Evolutionary conservation across 1,140 invertebrate species (phyloP).

Genomic region (Lerema accius): DNA sequence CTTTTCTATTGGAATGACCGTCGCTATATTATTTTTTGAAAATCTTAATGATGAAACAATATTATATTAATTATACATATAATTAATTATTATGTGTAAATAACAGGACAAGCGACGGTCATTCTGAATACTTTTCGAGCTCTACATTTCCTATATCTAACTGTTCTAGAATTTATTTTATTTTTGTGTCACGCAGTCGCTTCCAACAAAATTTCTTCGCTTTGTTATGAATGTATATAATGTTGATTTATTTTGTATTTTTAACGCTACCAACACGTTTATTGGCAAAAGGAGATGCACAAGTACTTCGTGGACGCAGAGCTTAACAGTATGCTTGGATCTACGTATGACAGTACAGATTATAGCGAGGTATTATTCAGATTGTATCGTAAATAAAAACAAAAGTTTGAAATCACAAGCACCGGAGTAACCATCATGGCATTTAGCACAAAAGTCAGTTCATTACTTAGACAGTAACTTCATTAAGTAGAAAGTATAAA

Average conservation of each 20-base stretch:
- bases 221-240: conserved; percentile 37
- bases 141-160: neutral
- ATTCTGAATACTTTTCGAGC: neutral
- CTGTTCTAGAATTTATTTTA: neutral
- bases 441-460: conserved; percentile 15
- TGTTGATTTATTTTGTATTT: conserved; percentile 55
- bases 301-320: conserved; percentile 88
- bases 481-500: neutral
- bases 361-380: conserved; percentile 83
- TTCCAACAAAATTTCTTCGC: conserved; percentile 17
- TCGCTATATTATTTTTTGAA: too few relatives aligned
- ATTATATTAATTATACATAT: too few relatives aligned
- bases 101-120: neutral
- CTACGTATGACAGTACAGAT: conserved; percentile 84
- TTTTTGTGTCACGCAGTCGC: neutral
- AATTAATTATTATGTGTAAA: too few relatives aligned
- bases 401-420: conserved; percentile 27
- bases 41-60: too few relatives aligned
- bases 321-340: conserved; percentile 87
- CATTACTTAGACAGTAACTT: neutral
- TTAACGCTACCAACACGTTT: conserved; percentile 77
- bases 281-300: conserved; percentile 86
- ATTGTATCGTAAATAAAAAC: conserved; percentile 39
- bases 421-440: conserved; percentile 21
- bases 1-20: too few relatives aligned